Conservation (phyloP, 2,797 vertebrate species). For the Manis pentadactyla region DNA sequence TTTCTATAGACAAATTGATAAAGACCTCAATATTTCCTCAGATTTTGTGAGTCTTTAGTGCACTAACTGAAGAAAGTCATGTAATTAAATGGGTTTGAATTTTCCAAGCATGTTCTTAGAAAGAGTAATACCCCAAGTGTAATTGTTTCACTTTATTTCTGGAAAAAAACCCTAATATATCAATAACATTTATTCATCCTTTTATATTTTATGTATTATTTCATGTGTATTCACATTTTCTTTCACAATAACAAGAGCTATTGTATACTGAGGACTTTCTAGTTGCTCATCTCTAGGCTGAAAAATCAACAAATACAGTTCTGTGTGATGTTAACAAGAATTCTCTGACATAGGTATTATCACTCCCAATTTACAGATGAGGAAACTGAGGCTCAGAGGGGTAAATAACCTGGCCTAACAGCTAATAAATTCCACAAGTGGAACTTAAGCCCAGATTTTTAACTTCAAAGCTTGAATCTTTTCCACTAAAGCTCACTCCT, state of each 20-base stretch:
- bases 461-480: slow-evolving; percentile 50
- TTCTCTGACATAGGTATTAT: background rate
- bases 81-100: slow-evolving; percentile 21
- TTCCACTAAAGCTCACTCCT: slow-evolving; percentile 52
- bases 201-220: slow-evolving; percentile 41
- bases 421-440: background rate
- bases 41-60: background rate
- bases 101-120: background rate
- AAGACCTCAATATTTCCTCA: background rate
- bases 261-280: background rate
- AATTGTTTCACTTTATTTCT: slow-evolving; percentile 22
- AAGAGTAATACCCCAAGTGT: background rate
- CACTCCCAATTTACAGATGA: slow-evolving; percentile 25
- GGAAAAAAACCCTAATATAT: background rate
- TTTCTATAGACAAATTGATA: background rate
- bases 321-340: background rate
- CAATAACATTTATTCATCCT: background rate
- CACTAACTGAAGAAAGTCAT: background rate
- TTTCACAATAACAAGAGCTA: background rate
- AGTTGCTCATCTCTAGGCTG: background rate
- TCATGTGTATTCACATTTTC: background rate
- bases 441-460: background rate
- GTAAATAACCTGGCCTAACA: background rate
- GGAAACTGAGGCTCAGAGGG: background rate
- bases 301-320: background rate